Evolutionary conservation across 2,797 vertebrate species (phyloP), one percentile per base, ranked within the genome.

Genomic region (Lutjanus argentimaculatus): DNA sequence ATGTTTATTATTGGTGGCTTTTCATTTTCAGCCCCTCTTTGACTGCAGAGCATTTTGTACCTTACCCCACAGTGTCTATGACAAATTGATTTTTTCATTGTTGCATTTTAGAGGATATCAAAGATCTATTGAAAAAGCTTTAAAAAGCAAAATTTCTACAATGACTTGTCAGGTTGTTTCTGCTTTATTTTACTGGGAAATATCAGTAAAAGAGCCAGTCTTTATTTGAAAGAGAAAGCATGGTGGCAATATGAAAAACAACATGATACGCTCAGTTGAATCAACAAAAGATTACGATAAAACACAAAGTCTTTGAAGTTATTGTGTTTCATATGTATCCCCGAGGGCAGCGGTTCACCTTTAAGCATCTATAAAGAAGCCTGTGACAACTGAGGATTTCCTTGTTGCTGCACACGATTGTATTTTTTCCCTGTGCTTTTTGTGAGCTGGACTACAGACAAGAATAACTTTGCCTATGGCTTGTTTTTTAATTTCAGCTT

Each of bases 271-370:
- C 82, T 85, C 77, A 57, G 40, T 21, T 67, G 82, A 84, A 91
- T 75, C 75, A 83, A 85, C 72, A 88, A 75, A 85, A 80, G 87
- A 91, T 87, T 83, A 74, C 0, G 42, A 85, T 80, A 68, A 78
- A 81, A 87, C 66, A 58, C 61, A 40, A 87, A 49, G n/a, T 71
- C 83, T 91, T 87, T 87, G 86, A 90, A 83, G 76, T 74, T 66
- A 45, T 25, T 43, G 84, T 58, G 75, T 87, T 89, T 89, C 75
- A 91, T 83, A 85, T 84, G 83, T 73, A 64, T 89, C 83, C 89
- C 85, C 67, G 72, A 90, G 89, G 89, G 89, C 86, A 77, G 69
- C 68, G 62, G 75, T 68, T 89, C 88, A 91, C 82, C 88, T 89
- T 86, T 84, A 59, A 88, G 69, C 80, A 71, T 85, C 67, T 67